Conservation (phyloP, 2,888 invertebrate species). For the Cantharis rufa region DNA sequence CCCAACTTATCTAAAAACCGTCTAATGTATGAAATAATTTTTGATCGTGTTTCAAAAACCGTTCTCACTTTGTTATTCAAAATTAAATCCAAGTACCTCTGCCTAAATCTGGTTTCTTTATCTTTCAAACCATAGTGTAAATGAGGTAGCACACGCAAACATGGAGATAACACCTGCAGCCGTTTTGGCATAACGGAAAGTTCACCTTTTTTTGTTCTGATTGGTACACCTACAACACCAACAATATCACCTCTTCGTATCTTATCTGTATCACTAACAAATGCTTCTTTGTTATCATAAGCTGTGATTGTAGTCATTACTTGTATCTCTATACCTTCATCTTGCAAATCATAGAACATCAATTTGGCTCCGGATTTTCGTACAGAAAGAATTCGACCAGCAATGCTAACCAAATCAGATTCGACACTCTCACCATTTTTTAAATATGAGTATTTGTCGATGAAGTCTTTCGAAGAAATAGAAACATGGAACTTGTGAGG, state of each 20-base stretch:
- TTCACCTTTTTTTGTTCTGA: constrained; percentile 97
- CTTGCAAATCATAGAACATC: constrained; percentile 95
- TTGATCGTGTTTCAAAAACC: constrained; percentile 83
- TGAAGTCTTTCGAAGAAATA: constrained; percentile 84
- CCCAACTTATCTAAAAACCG: constrained; percentile 87
- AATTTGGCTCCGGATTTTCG: constrained; percentile 91
- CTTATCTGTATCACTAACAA: constrained; percentile 75
- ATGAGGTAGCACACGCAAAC: constrained; percentile 97
- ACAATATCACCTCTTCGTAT: constrained; percentile 94
- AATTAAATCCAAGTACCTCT: constrained; percentile 91
- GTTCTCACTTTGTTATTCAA: constrained; percentile 88
- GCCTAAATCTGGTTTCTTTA: constrained; percentile 93
- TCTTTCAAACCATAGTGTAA: constrained; percentile 97
- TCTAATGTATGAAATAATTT: constrained; percentile 86
- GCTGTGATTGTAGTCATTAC: constrained; percentile 93
- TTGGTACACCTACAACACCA: constrained; percentile 83
- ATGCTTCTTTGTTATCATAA: constrained; percentile 76
- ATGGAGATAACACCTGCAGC: constrained; percentile 88
- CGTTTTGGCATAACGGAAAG: constrained; percentile 88
- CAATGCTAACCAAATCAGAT: constrained; percentile 65
- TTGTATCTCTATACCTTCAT: constrained; percentile 93
- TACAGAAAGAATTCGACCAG: constrained; percentile 94
- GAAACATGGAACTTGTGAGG: constrained; percentile 97
- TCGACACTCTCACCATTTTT: constrained; percentile 77
- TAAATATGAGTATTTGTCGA: constrained; percentile 77